Evolutionary conservation across 2,888 invertebrate genomes (phyloP).

Genomic region (Germaria angustata): DNA sequence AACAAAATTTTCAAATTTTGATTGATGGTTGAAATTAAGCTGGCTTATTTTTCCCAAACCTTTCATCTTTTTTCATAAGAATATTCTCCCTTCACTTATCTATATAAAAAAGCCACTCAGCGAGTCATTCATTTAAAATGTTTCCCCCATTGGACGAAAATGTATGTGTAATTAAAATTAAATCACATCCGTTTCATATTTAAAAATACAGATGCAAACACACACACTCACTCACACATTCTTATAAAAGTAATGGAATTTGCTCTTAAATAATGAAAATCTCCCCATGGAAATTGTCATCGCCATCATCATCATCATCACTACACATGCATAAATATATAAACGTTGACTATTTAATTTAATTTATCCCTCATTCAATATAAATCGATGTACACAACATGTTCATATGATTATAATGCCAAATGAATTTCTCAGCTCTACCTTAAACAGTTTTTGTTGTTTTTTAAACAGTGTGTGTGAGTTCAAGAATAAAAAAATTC

Average conservation of each 20-base stretch:
- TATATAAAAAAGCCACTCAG: background rate
- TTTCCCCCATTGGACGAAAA: background rate
- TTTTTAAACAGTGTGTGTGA: background rate
- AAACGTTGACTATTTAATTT: slow-evolving; percentile 52
- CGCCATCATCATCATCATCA: background rate
- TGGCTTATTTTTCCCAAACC: background rate
- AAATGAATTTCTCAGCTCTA: background rate
- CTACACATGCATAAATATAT: background rate
- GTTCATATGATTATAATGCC: background rate
- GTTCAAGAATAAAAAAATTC: slow-evolving; percentile 6
- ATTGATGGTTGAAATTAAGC: slow-evolving; percentile 30
- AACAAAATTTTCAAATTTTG: background rate
- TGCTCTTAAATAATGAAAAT: slow-evolving; percentile 23
- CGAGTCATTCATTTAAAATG: background rate
- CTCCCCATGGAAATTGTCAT: slow-evolving; percentile 3
- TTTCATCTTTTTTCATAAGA: background rate
- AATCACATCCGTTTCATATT: slow-evolving; percentile 60
- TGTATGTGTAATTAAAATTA: slow-evolving; percentile 42
- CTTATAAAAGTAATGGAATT: background rate
- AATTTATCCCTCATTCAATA: slow-evolving; percentile 54
- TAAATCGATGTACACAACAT: background rate
- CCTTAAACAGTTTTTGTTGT: background rate
- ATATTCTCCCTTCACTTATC: background rate
- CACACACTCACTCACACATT: background rate
- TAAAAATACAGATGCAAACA: background rate